A percentile compares a stretch with the other conserved stretches of the same genome.
phyloP scores from a whole-genome alignment of 1,140 invertebrate genomes.

The Cotesia vestalis region DNA sequence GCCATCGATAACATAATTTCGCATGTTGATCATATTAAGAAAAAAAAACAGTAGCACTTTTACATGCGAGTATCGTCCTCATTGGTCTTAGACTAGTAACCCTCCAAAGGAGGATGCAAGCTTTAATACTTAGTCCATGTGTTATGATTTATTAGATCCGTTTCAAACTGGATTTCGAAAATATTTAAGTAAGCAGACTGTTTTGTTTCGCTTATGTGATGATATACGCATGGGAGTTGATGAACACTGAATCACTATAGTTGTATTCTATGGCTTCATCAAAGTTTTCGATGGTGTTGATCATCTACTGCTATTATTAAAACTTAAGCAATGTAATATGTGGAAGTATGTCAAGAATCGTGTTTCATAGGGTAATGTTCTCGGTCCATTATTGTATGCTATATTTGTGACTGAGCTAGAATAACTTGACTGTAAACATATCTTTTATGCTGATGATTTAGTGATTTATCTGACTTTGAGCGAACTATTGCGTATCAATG shows the following conservation, averaged over 20 bases:
- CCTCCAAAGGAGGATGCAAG: no score
- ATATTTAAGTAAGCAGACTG: constrained; percentile 1
- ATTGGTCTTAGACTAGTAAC: no score
- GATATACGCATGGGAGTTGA: constrained; percentile 16
- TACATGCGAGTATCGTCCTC: no score
- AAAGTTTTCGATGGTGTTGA: constrained; percentile 39
- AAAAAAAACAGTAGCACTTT: no score
- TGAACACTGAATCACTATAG: constrained; percentile 3
- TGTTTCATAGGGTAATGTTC: constrained; percentile 10
- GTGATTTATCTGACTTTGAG: background rate
- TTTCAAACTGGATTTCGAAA: constrained; percentile 7
- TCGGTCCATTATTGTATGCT: constrained; percentile 11
- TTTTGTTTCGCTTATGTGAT: background rate
- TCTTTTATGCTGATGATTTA: background rate
- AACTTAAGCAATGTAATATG: constrained; percentile 7
- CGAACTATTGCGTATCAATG: background rate
- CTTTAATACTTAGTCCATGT: background rate
- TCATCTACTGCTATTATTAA: constrained; percentile 22
- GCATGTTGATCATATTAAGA: no score
- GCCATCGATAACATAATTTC: no score
- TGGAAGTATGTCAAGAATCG: background rate
- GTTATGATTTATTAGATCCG: background rate
- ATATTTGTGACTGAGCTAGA: background rate
- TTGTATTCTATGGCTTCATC: constrained; percentile 32
- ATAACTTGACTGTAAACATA: background rate